Conservation (phyloP, 2,888 invertebrate species). For the Vesta saturnalis region DNA sequence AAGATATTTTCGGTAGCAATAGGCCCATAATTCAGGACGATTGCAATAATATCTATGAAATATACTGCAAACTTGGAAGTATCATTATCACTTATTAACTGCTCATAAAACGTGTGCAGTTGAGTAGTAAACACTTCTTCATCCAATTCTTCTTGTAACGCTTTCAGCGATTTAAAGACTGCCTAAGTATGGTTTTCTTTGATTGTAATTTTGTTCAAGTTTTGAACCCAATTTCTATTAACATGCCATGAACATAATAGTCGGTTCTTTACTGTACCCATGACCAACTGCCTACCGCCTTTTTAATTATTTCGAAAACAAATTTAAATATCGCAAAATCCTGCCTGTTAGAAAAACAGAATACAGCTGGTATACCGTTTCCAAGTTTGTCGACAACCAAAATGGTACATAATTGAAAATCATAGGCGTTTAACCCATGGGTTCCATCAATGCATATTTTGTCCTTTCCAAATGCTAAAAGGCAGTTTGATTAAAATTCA, state of each 20-base stretch:
- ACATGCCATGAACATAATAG: too few relatives aligned
- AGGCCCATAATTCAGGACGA: too few relatives aligned
- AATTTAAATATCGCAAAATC: too few relatives aligned
- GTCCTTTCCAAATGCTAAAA: not conserved
- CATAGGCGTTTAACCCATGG: not conserved
- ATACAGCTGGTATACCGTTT: not conserved
- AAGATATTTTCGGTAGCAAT: too few relatives aligned
- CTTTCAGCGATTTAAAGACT: not conserved
- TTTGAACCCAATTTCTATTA: too few relatives aligned
- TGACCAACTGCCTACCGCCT: not conserved
- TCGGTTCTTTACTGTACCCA: not conserved
- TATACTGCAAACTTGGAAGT: too few relatives aligned
- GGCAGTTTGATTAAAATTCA: too few relatives aligned
- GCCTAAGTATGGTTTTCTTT: not conserved
- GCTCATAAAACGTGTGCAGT: too few relatives aligned
- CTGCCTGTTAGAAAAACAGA: not conserved
- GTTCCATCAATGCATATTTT: not conserved
- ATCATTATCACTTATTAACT: too few relatives aligned
- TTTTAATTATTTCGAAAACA: not conserved
- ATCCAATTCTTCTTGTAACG: not conserved
- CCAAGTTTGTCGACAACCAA: not conserved
- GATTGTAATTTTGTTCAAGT: not conserved
- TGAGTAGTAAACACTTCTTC: too few relatives aligned
- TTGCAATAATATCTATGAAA: too few relatives aligned
- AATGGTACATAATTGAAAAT: not conserved